Evolutionary conservation across 2,888 invertebrate species (phyloP), one percentile per base, ranked within the genome.

Genomic region (Emmelina monodactyla): DNA sequence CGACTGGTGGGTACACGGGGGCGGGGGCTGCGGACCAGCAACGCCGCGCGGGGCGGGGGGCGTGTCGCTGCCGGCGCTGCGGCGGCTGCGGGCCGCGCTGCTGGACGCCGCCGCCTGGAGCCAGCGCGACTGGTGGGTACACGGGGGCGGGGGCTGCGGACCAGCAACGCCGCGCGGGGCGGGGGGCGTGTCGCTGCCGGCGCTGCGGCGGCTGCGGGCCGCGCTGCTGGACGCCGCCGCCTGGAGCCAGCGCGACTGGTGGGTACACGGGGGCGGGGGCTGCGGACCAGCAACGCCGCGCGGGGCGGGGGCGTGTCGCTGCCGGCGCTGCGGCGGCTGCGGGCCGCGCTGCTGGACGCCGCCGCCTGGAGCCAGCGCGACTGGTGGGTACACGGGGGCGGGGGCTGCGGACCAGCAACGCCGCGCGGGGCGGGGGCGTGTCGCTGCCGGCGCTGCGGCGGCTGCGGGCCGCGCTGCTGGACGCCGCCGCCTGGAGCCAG

Each of bases 21-120:
- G 94, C 95, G 2, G 91, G 4, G 96, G 44, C 83, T 93, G 39
- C 83, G 95, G 38, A 92, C 92, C 1, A 88, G 93, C 6, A 91
- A 93, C 71, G 91, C 93, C 3, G 91, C 91, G 19, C 84, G 28
- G 28, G n/a, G 89, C 47, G 83, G 86, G 40, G 78, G 84, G 37
- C 85, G 88, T 81, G 86, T 91, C 61, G 83, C 84, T 28, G 28
- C 11, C 11, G 28, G 28, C 28, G 28, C 10, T 89, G 30, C 75
- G 83, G 0, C 82, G 91, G 12, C 81, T 93, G 49, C 82, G 88
- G 38, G 86, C 89, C 50, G 90, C 89, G 31, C n/a, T 93, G 34
- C 72, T 86, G 40, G 83, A 87, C 34, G 71, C 94, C 22, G 85
- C 85, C 49, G 85, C 87, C 29, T 94, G 93, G 93, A 88, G 90